phyloP scores from a whole-genome alignment of 2,797 vertebrate genomes.

The Scyliorhinus canicula region DNA sequence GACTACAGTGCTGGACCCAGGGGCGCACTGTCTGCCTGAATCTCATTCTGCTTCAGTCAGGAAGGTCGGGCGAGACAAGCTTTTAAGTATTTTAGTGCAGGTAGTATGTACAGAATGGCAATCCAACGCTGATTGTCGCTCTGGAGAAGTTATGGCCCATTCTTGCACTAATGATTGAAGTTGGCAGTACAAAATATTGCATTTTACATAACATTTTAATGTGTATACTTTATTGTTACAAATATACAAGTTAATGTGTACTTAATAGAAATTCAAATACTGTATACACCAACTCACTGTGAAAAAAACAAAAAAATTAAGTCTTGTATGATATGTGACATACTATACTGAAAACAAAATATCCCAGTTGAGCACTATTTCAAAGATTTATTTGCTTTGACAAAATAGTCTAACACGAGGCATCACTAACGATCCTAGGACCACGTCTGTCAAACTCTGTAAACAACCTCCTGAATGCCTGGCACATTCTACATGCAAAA shows the following conservation, averaged over 20 bases:
- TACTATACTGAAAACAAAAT: not conserved
- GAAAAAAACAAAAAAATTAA: slow-evolving; percentile 30
- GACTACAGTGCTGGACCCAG: too few species aligned
- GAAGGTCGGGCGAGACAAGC: too few species aligned
- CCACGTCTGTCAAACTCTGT: slow-evolving; percentile 85
- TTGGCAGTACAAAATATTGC: too few species aligned
- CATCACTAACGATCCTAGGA: slow-evolving; percentile 67
- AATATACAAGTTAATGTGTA: not conserved
- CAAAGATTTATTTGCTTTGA: not conserved
- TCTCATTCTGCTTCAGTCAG: too few species aligned
- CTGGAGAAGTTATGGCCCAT: too few species aligned
- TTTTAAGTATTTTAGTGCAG: too few species aligned
- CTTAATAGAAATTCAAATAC: not conserved
- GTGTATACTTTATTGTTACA: not conserved
- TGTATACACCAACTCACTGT: not conserved
- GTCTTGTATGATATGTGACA: not conserved
- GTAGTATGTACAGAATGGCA: too few species aligned
- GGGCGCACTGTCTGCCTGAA: too few species aligned
- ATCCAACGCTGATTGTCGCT: too few species aligned
- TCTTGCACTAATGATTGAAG: too few species aligned
- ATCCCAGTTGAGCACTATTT: not conserved
- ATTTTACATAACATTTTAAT: not conserved
- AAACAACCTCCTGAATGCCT: slow-evolving; percentile 94
- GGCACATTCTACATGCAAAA: slow-evolving; percentile 86
- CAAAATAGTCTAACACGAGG: not conserved